Evolutionary conservation across 2,797 vertebrate genomes (phyloP).

Genomic region (Helarctos malayanus): DNA sequence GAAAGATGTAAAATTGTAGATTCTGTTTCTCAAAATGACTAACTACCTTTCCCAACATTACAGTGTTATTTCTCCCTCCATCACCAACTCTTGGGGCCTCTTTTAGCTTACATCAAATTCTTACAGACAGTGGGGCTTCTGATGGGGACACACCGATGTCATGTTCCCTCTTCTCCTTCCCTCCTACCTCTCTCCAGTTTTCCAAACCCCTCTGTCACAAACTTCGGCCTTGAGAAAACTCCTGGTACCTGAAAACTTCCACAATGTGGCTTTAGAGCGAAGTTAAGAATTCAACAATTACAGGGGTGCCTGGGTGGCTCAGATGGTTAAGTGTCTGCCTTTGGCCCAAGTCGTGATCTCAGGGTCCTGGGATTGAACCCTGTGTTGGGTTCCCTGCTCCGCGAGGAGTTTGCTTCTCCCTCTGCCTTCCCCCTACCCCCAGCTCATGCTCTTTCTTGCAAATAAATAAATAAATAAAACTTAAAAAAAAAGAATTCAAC

Average conservation of each 20-base stretch:
- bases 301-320: not conserved
- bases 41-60: not conserved
- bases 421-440: not conserved
- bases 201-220: not conserved
- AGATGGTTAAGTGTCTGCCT: not conserved
- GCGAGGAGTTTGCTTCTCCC: not conserved
- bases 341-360: not conserved
- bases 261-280: not conserved
- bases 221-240: not conserved
- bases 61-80: not conserved
- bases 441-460: not conserved
- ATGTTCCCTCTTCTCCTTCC: not conserved
- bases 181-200: not conserved
- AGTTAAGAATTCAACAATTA: not conserved
- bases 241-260: not conserved
- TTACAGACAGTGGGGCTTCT: not conserved
- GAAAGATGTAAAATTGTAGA: not conserved
- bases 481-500: not conserved
- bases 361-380: not conserved
- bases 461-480: not conserved
- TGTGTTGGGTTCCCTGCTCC: not conserved
- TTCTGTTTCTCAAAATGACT: constrained; percentile 41
- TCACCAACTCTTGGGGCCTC: not conserved
- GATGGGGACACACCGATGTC: not conserved
- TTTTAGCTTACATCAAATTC: not conserved